phyloP scores from a whole-genome alignment of 37 sponge, comb jelly and placozoan genomes.

The Tethya wilhelma region DNA sequence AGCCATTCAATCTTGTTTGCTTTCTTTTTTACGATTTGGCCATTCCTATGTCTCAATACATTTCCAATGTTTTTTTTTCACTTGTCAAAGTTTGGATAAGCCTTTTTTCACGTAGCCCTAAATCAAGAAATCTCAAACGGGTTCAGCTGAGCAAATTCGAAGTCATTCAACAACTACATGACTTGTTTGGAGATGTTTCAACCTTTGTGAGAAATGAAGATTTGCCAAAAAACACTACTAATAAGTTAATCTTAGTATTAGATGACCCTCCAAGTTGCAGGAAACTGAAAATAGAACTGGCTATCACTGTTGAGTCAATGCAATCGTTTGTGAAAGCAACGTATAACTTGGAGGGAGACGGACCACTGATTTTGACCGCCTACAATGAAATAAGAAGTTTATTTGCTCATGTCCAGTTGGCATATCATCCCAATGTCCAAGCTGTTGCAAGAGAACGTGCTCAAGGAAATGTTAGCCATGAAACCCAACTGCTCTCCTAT shows the following conservation, averaged over 20 bases:
- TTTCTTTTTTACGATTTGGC: too few species aligned
- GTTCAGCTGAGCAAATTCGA: conserved; percentile 32
- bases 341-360: conserved; percentile 48
- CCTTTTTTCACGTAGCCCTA: conserved; percentile 53
- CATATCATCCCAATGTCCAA: conserved; percentile 17
- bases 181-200: conserved; percentile 36
- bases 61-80: too few species aligned
- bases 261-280: not conserved
- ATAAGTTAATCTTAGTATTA: conserved; percentile 44
- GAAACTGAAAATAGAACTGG: conserved; percentile 43
- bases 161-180: conserved; percentile 37
- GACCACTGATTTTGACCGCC: conserved; percentile 19
- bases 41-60: too few species aligned
- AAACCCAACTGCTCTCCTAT: not conserved
- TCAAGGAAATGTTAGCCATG: not conserved
- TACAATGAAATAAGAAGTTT: conserved; percentile 33
- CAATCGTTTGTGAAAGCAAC: conserved; percentile 52
- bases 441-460: not conserved
- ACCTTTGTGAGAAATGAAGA: conserved; percentile 32
- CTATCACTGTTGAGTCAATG: conserved; percentile 37
- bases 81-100: conserved; percentile 23
- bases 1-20: too few species aligned
- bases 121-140: conserved; percentile 36
- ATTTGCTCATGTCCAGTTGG: not conserved
- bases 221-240: conserved; percentile 31